Evolutionary conservation across 2,797 vertebrate species (phyloP), one percentile per base, ranked within the genome.

Genomic region (Silurus aristotelis): DNA sequence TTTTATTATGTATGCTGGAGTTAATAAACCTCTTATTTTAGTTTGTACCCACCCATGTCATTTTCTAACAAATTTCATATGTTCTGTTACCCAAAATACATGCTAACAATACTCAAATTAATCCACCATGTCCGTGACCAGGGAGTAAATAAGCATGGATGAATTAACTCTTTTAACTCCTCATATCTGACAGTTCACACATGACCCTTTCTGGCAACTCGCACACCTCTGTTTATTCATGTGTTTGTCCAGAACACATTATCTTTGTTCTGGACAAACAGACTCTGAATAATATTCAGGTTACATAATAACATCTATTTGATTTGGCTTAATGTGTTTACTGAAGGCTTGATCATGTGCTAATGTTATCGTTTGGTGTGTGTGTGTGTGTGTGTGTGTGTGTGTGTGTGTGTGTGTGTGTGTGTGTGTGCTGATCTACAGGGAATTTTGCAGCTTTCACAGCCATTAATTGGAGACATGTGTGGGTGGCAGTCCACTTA

Each of bases 311-410:
- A 38, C 48, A 52, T 52, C 10, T 10, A 10, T 82, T 83, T 55
- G 68, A 6, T 70, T 72, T 84, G 56, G 70, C 15, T 60, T 80
- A 52, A 43, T 84, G 68, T 81, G 55, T 88, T 84, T 82, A 80
- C 46, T 19, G 64, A 58, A 1, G 55, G 46, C 66, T 66, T 81
- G 76, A 85, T 67, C 68, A 61, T 22, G 19, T 61, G 25, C 6
- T 66, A 43, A 46, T 81, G 61, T 88, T 83, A 83, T 85, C 27
- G 56, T 52, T 63, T 27, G 20, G 77, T 76, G 70, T 52, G 43
- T 71, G 67, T 85, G 67, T 85, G 67, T 85, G 77, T 76, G 70
- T 52, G 43, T 73, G 46, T 73, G 71, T 75, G 48, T 38, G 27
- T 78, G 27, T 58, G 56, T 38, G 56, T 73, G 71, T 68, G 66